phyloP scores from a whole-genome alignment of 2,113 vertebrate species.

The Collichthys lucidus region DNA sequence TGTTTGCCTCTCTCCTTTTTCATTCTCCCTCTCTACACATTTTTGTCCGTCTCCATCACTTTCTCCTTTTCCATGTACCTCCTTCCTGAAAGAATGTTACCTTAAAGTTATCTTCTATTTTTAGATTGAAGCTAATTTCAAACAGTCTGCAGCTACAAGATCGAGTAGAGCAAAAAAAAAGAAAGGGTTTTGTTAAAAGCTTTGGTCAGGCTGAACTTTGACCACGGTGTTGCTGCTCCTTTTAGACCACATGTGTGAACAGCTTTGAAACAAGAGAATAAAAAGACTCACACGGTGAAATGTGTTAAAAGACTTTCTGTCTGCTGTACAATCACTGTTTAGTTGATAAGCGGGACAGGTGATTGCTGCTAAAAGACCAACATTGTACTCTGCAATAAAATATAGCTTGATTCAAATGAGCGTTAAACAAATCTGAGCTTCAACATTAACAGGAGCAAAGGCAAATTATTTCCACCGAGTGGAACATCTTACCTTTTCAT shows the following conservation, averaged over 20 bases:
- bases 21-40: neutral
- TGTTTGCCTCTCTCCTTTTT: neutral
- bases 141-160: neutral
- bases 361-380: neutral
- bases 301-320: neutral
- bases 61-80: constrained; percentile 7
- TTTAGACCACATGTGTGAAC: constrained; percentile 2
- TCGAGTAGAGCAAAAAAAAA: neutral
- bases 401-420: constrained; percentile 33
- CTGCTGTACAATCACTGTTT: neutral
- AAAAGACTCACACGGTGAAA: neutral
- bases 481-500: neutral
- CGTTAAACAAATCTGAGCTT: constrained; percentile 26
- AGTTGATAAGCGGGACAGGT: neutral
- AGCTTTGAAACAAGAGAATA: neutral
- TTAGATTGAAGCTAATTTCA: constrained; percentile 14
- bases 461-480: constrained; percentile 12
- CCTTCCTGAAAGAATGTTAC: constrained; percentile 33
- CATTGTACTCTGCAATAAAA: constrained; percentile 1
- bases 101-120: constrained; percentile 23
- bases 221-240: neutral
- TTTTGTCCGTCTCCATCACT: neutral
- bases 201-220: constrained; percentile 7
- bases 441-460: neutral
- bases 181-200: no score